phyloP scores from a whole-genome alignment of 1,140 invertebrate genomes.

The Nilaparvata lugens region DNA sequence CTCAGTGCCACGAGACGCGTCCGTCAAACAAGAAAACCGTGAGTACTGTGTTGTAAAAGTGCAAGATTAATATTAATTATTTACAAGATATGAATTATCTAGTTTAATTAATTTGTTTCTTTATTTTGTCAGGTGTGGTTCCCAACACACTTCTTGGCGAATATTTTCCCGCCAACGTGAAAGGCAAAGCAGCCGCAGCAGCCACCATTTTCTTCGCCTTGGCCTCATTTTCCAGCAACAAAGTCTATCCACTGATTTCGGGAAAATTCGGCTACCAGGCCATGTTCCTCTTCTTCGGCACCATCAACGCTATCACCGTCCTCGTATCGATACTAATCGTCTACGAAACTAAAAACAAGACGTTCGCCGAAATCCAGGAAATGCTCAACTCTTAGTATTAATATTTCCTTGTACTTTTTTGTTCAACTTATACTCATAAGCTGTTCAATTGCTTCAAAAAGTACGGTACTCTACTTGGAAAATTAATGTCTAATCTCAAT shows the following conservation, averaged over 20 bases:
- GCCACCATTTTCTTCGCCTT: constrained; percentile 23
- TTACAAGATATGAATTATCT: no score
- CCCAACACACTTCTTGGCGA: constrained; percentile 28
- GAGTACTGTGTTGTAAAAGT: no score
- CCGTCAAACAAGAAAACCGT: no score
- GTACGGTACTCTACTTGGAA: no score
- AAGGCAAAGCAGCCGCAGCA: constrained; percentile 25
- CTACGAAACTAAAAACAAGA: constrained; percentile 70
- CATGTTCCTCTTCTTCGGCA: constrained; percentile 25
- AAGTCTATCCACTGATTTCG: constrained; percentile 19
- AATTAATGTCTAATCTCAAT: no score
- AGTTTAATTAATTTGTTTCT: no score
- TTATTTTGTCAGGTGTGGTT: constrained; percentile 17
- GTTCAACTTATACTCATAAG: no score
- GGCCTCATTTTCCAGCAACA: constrained; percentile 25
- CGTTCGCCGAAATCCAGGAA: constrained; percentile 63
- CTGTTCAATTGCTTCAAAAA: no score
- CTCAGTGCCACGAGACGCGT: no score
- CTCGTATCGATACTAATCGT: constrained; percentile 35
- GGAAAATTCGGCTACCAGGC: constrained; percentile 9
- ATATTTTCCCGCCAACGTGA: constrained; percentile 28
- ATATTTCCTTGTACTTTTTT: no score
- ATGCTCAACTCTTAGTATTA: constrained; percentile 37
- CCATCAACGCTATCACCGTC: constrained; percentile 42
- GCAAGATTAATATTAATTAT: no score